Evolutionary conservation across 2,888 invertebrate species (phyloP).

Genomic region (Chydorus sphaericus): DNA sequence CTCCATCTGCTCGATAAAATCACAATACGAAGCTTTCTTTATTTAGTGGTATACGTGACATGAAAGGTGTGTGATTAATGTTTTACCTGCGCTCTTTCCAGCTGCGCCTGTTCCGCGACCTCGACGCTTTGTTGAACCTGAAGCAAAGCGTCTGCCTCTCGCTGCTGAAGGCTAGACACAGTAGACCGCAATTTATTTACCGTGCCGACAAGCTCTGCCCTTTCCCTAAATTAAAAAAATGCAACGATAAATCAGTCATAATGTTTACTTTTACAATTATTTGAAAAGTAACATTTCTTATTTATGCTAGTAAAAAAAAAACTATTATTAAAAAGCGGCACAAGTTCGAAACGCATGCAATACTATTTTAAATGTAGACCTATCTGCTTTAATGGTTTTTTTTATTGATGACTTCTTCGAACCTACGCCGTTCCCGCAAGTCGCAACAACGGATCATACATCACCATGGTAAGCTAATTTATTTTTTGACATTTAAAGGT

Average conservation of each 20-base stretch:
- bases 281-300: too few species aligned
- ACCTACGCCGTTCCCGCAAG: too few species aligned
- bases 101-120: slow-evolving; percentile 13
- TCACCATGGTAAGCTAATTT: too few species aligned
- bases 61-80: not conserved
- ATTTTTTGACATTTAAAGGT: too few species aligned
- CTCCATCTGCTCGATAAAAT: slow-evolving; percentile 8
- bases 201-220: not conserved
- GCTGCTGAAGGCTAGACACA: slow-evolving; percentile 5
- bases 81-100: slow-evolving; percentile 13
- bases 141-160: slow-evolving; percentile 7
- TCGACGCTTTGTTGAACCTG: slow-evolving; percentile 14
- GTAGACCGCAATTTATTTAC: slow-evolving; percentile 10
- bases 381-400: too few species aligned
- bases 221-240: slow-evolving; percentile 1
- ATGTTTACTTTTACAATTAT: not conserved
- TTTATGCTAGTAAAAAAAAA: not conserved
- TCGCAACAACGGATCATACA: too few species aligned
- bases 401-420: too few species aligned
- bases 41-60: not conserved
- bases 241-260: not conserved
- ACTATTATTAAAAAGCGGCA: not conserved
- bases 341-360: not conserved
- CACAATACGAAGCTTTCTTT: not conserved
- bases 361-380: too few species aligned